Percentiles rank a stretch among this genome's conserved stretches.
phyloP scores from a whole-genome alignment of 2,888 invertebrate species.

The Cheiracanthium punctorium region DNA sequence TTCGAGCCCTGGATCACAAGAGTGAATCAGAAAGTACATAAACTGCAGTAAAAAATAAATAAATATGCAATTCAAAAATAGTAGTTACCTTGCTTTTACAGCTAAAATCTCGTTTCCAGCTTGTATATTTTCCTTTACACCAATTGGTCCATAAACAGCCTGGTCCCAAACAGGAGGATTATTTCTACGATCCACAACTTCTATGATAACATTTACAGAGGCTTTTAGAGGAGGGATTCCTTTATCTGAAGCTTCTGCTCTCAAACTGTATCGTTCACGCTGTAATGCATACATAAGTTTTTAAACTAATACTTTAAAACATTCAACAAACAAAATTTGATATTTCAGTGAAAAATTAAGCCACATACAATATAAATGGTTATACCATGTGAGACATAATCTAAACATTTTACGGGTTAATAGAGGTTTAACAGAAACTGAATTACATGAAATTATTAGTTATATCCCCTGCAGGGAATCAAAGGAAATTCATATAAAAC shows the following conservation, averaged over 20 bases:
- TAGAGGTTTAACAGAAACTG: too few species aligned
- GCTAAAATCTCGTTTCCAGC: conserved; percentile 98
- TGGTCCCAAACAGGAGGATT: conserved; percentile 98
- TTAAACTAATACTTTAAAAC: too few species aligned
- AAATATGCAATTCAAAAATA: not conserved
- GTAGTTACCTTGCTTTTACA: conserved; percentile 94
- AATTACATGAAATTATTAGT: too few species aligned
- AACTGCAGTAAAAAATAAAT: not conserved
- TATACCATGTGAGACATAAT: too few species aligned
- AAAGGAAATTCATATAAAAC: too few species aligned
- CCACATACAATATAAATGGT: too few species aligned
- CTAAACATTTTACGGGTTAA: too few species aligned
- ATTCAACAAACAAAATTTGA: too few species aligned
- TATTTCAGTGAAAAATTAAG: too few species aligned
- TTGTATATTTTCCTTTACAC: conserved; percentile 97
- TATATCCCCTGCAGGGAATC: too few species aligned
- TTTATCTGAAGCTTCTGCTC: conserved; percentile 98
- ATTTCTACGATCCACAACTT: conserved; percentile 98
- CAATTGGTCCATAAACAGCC: conserved; percentile 96
- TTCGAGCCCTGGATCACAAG: too few species aligned
- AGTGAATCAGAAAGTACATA: not conserved
- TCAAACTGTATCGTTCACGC: conserved; percentile 98
- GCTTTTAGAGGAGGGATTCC: conserved; percentile 95
- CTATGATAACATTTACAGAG: conserved; percentile 97
- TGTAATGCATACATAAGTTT: conserved; percentile 77